These are phyloP conservation scores for Marmota monax DNA, from an alignment of 2,113 vertebrate genomes.

Conservation along the genomic window DNA sequence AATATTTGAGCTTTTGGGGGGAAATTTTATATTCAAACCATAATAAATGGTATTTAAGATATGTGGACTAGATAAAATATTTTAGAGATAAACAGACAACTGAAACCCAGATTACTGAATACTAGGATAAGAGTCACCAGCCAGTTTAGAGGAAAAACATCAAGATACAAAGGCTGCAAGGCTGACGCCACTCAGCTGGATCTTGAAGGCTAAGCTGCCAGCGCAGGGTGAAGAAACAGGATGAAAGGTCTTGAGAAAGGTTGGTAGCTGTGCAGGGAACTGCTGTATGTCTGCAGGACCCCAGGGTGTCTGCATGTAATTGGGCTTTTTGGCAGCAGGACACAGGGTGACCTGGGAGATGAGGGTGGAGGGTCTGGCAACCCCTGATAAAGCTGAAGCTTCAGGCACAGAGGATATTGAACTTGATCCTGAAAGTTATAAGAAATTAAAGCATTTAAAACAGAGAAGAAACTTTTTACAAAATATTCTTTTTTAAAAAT, in stretches of 20 bases:
- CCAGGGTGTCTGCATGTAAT: background rate
- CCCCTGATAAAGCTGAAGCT: background rate
- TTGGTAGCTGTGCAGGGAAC: background rate
- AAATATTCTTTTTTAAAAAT: background rate
- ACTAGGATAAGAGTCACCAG: background rate
- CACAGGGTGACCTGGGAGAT: background rate
- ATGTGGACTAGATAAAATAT: background rate
- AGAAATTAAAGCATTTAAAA: conserved; percentile 26
- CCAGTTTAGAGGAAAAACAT: background rate
- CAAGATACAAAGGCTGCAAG: background rate
- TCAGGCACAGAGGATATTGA: background rate
- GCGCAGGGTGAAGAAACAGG: background rate
- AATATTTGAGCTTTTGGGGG: no score
- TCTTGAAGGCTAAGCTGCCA: background rate
- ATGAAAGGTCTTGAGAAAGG: background rate
- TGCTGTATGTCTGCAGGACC: background rate
- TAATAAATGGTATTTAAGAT: background rate
- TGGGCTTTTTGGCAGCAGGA: background rate
- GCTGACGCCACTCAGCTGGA: background rate
- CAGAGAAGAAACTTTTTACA: background rate
- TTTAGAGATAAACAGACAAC: conserved; percentile 16
- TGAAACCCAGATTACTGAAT: conserved; percentile 1
- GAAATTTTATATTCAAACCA: no score
- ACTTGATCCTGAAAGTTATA: background rate
- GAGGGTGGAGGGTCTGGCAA: no score